phyloP scores from a whole-genome alignment of 2,113 vertebrate genomes.

The Cyanistes caeruleus region DNA sequence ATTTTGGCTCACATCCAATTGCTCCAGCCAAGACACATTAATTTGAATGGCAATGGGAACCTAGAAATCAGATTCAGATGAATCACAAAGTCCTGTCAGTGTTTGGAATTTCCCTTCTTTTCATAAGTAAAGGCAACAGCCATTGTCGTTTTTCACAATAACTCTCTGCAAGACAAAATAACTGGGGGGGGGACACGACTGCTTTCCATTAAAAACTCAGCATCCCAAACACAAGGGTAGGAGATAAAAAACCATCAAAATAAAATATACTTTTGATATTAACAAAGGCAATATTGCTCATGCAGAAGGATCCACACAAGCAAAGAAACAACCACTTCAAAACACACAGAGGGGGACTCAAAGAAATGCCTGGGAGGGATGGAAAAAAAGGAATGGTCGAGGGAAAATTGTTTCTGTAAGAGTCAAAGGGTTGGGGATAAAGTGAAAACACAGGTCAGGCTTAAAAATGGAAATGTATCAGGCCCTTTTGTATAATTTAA shows the following conservation, averaged over 20 bases:
- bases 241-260: conserved; percentile 1
- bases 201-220: conserved; percentile 37
- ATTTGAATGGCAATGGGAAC: conserved; percentile 27
- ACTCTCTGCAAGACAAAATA: conserved; percentile 29
- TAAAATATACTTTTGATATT: neutral
- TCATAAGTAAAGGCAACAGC: neutral
- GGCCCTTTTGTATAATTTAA: neutral
- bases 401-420: neutral
- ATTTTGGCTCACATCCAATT: neutral
- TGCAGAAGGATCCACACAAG: neutral
- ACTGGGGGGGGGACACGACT: neutral
- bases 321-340: neutral
- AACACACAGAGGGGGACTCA: neutral
- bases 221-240: neutral
- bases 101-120: conserved; percentile 48
- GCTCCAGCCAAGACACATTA: conserved; percentile 18
- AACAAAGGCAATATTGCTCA: neutral
- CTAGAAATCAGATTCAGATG: conserved; percentile 53
- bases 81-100: neutral
- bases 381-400: neutral
- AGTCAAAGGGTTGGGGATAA: neutral
- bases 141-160: conserved; percentile 33
- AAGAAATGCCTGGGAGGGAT: neutral
- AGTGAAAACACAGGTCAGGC: neutral
- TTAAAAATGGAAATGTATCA: neutral